phyloP scores from a whole-genome alignment of 2,113 vertebrate species.

The Motacilla alba region DNA sequence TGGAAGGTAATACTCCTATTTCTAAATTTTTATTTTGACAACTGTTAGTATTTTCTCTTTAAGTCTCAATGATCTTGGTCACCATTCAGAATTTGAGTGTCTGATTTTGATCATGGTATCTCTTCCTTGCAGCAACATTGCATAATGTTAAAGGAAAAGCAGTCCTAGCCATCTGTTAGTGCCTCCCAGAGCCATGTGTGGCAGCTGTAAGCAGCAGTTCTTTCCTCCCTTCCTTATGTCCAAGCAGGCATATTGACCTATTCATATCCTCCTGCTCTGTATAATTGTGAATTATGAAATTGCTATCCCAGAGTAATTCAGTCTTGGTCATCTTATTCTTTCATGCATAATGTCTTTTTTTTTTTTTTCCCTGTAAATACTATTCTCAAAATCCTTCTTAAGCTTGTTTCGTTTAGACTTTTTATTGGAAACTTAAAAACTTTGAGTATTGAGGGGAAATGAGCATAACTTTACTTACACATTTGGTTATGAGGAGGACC shows the following conservation, averaged over 20 bases:
- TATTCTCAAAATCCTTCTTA: neutral
- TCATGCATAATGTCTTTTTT: fast-evolving
- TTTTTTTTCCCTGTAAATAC: neutral
- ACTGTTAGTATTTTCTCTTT: neutral
- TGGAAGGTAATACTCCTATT: neutral
- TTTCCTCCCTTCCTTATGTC: slow-evolving; percentile 34
- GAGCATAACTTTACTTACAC: neutral
- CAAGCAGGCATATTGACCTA: neutral
- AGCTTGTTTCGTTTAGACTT: neutral
- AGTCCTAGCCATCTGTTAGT: slow-evolving; percentile 32
- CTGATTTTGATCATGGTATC: neutral
- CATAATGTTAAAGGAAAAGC: neutral
- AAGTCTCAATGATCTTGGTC: neutral
- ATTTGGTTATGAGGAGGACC: neutral
- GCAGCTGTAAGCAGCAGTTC: slow-evolving; percentile 40
- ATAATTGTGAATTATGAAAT: neutral
- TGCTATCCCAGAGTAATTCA: neutral
- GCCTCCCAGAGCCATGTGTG: slow-evolving; percentile 11
- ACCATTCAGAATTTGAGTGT: neutral
- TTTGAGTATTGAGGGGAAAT: neutral
- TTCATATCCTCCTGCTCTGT: neutral
- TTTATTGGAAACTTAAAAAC: neutral
- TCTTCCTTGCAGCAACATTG: neutral
- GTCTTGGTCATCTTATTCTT: neutral
- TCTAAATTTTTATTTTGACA: neutral